Conservation (phyloP, 2,797 vertebrate genomes). For the Orestias chungarensis region DNA sequence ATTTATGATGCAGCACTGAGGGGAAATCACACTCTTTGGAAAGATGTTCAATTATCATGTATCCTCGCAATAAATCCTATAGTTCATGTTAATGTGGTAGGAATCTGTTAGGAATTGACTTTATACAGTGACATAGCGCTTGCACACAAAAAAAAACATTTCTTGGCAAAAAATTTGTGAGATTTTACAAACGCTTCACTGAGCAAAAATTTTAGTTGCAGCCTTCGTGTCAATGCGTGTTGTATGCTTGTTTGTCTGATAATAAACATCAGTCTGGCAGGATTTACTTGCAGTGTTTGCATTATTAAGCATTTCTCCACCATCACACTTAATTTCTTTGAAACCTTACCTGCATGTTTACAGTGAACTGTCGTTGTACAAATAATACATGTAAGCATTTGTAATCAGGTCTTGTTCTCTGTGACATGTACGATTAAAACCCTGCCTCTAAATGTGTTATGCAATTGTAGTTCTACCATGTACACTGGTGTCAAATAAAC, state of each 20-base stretch:
- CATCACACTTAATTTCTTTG: constrained; percentile 2
- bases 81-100: constrained; percentile 52
- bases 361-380: background rate
- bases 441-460: background rate
- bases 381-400: background rate
- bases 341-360: constrained; percentile 6
- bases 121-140: constrained; percentile 33
- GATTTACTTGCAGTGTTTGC: constrained; percentile 24
- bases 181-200: constrained; percentile 23
- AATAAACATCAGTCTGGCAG: constrained; percentile 33
- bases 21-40: constrained; percentile 57
- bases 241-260: constrained; percentile 4
- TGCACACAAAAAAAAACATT: constrained; percentile 24
- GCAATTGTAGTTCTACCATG: background rate
- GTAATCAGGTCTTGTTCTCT: background rate
- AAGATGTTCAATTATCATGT: constrained; percentile 64
- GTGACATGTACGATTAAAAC: background rate
- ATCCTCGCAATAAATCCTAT: constrained; percentile 44
- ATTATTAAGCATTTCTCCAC: constrained; percentile 13
- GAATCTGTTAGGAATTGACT: constrained; percentile 57
- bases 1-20: constrained; percentile 68
- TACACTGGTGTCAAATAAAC: background rate
- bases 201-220: constrained; percentile 27
- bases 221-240: constrained; percentile 1
- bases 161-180: constrained; percentile 42